Percentiles rank a stretch among this genome's conserved stretches.
phyloP scores from a whole-genome alignment of 1,140 invertebrate genomes.

The Orius laevigatus region DNA sequence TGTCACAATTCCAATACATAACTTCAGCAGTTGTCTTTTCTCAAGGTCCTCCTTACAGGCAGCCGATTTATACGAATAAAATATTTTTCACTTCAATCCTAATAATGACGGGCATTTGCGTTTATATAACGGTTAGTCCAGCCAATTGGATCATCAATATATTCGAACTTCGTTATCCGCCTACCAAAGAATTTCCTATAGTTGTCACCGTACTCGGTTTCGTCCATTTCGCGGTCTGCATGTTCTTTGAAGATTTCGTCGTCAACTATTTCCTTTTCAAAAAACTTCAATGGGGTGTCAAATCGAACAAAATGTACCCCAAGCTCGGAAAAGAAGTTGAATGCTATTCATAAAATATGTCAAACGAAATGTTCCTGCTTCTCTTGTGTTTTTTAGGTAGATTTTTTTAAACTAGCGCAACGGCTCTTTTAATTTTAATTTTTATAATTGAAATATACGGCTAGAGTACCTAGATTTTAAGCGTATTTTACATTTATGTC shows the following conservation, averaged over 20 bases:
- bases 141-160: conserved; percentile 38
- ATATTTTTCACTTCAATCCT: conserved; percentile 45
- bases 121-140: conserved; percentile 53
- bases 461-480: too few relatives aligned
- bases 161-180: conserved; percentile 50
- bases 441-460: too few relatives aligned
- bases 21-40: conserved; percentile 78
- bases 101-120: conserved; percentile 40
- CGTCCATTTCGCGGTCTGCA: conserved; percentile 34
- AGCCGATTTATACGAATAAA: conserved; percentile 63
- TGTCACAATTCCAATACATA: conserved; percentile 89
- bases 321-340: too few relatives aligned
- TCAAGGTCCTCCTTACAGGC: conserved; percentile 76
- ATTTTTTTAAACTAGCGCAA: too few relatives aligned
- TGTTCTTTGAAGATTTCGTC: conserved; percentile 38
- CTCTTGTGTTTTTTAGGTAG: too few relatives aligned
- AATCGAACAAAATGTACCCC: too few relatives aligned
- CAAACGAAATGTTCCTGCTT: too few relatives aligned
- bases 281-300: background rate
- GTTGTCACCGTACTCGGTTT: conserved; percentile 40
- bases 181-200: conserved; percentile 40
- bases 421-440: too few relatives aligned
- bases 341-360: too few relatives aligned
- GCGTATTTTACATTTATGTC: too few relatives aligned
- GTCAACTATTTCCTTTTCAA: conserved; percentile 26